Evolutionary conservation across 2,888 invertebrate species (phyloP).

Genomic region (Steinernema carpocapsae): DNA sequence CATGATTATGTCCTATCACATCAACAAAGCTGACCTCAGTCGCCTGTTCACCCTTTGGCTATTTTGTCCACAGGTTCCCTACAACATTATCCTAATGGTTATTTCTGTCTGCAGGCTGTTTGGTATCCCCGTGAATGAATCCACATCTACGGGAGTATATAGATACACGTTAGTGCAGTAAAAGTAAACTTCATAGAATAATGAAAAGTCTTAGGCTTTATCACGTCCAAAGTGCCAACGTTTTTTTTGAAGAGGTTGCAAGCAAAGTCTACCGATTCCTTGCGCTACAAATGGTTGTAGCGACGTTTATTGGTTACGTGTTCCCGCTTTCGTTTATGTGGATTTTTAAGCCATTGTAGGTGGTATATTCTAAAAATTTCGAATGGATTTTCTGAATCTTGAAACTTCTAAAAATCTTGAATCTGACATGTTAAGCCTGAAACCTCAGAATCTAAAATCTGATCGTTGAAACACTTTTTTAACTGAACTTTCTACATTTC

Average conservation of each 20-base stretch:
- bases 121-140: not conserved
- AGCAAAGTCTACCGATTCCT: not conserved
- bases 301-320: not conserved
- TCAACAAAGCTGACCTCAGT: not conserved
- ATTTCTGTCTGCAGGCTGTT: not conserved
- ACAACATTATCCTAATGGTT: not conserved
- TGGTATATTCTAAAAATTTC: too few species aligned
- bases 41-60: slow-evolving; percentile 12
- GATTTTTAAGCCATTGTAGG: not conserved
- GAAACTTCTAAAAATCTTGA: too few species aligned
- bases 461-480: too few species aligned
- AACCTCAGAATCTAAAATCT: too few species aligned
- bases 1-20: not conserved
- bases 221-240: not conserved
- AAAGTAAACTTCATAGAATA: not conserved
- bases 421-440: too few species aligned
- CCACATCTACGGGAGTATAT: not conserved
- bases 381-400: too few species aligned
- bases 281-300: not conserved
- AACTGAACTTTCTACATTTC: too few species aligned
- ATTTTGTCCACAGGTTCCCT: not conserved
- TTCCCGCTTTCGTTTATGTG: not conserved
- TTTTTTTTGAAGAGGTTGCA: not conserved
- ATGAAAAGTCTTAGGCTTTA: not conserved
- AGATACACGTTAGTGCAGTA: not conserved